A percentile compares a stretch with the other conserved stretches of the same genome.
phyloP scores from a whole-genome alignment of 1,140 invertebrate genomes.

The Radopholus similis region DNA sequence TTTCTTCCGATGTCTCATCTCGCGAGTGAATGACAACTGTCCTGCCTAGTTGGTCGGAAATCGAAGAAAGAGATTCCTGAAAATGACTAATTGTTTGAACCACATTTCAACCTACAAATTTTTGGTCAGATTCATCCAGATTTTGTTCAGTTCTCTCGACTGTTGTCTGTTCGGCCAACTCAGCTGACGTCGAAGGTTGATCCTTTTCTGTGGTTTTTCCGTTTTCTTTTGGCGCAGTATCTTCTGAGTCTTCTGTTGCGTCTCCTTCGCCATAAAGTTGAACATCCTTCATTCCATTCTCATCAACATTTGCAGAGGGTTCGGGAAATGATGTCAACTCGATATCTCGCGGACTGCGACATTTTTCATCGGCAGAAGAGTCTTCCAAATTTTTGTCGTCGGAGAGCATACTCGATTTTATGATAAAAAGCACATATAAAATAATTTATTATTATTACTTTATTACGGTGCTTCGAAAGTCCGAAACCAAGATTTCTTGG shows the following conservation, averaged over 20 bases:
- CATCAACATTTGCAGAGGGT: constrained; percentile 27
- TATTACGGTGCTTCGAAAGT: neutral
- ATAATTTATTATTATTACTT: neutral
- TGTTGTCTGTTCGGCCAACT: neutral
- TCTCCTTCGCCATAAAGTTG: constrained; percentile 24
- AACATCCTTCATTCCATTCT: constrained; percentile 29
- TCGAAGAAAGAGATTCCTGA: neutral
- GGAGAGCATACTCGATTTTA: neutral
- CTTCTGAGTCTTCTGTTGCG: neutral
- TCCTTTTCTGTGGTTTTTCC: neutral
- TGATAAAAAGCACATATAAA: neutral
- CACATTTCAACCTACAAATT: neutral
- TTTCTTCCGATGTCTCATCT: constrained; percentile 49
- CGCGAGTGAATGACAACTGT: constrained; percentile 51
- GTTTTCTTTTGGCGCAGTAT: neutral
- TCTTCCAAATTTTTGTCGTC: neutral
- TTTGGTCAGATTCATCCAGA: neutral
- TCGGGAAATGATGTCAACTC: constrained; percentile 14
- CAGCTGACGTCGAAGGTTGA: neutral
- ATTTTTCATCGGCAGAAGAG: neutral
- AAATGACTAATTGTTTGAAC: constrained; percentile 3
- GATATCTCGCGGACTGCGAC: neutral
- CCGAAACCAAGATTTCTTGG: too few relatives aligned
- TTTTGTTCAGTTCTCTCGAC: neutral
- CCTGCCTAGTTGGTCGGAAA: constrained; percentile 1